These are phyloP conservation scores for Oenanthe melanoleuca DNA, from an alignment of 2,113 vertebrate species.

Conservation along the genomic window DNA sequence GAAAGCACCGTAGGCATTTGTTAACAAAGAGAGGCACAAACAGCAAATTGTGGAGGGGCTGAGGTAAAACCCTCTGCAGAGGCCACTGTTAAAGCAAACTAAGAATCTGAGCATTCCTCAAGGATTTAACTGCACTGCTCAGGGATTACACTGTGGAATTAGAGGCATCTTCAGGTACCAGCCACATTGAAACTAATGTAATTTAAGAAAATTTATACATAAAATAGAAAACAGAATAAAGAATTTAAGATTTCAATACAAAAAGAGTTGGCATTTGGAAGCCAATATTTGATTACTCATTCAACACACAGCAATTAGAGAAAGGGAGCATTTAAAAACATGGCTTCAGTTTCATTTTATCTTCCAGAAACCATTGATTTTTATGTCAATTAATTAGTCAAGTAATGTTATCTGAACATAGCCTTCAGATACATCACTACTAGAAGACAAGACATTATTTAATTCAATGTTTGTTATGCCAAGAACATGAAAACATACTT, in stretches of 20 bases:
- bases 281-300: neutral
- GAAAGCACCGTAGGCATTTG: neutral
- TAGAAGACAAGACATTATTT: neutral
- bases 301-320: neutral
- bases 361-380: neutral
- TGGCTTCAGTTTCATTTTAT: neutral
- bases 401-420: neutral
- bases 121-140: neutral
- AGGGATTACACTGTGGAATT: neutral
- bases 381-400: neutral
- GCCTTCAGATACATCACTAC: neutral
- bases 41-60: neutral
- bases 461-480: neutral
- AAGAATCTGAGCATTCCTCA: neutral
- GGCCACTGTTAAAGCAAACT: neutral
- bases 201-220: neutral
- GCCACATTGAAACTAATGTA: accelerated
- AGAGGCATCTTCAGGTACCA: neutral
- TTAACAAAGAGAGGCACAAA: neutral
- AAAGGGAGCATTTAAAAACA: neutral
- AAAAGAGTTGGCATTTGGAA: neutral
- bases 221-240: neutral
- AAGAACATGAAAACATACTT: neutral
- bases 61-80: neutral
- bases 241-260: neutral